Conservation (phyloP, 1,140 invertebrate species). For the Thrips palmi region DNA sequence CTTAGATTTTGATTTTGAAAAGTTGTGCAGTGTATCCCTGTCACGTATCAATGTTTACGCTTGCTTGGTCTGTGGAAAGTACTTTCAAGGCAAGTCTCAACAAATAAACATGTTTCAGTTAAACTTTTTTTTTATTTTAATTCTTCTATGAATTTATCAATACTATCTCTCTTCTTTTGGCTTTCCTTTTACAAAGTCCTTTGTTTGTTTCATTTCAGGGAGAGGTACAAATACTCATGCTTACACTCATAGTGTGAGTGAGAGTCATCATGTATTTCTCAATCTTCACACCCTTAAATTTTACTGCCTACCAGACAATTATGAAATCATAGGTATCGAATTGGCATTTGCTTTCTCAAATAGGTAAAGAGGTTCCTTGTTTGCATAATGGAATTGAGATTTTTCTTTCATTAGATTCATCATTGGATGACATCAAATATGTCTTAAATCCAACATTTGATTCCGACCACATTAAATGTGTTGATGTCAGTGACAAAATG, state of each 20-base stretch:
- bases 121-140: slow-evolving; percentile 9
- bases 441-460: slow-evolving; percentile 96
- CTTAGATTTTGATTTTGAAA: slow-evolving; percentile 99
- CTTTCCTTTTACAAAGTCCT: too few species aligned
- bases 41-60: slow-evolving; percentile 99
- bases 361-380: slow-evolving; percentile 3
- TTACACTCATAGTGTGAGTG: slow-evolving; percentile 94
- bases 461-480: slow-evolving; percentile 50
- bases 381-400: slow-evolving; percentile 7
- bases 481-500: slow-evolving; percentile 72
- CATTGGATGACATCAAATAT: slow-evolving; percentile 97
- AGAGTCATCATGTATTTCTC: slow-evolving; percentile 93
- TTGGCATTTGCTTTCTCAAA: slow-evolving; percentile 7
- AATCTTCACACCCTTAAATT: slow-evolving; percentile 96
- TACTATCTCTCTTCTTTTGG: not conserved
- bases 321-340: slow-evolving; percentile 82
- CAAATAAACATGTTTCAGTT: too few species aligned
- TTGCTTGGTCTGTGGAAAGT: slow-evolving; percentile 99
- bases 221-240: slow-evolving; percentile 96
- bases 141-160: slow-evolving; percentile 1
- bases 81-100: slow-evolving; percentile 70
- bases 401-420: slow-evolving; percentile 58
- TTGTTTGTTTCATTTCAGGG: slow-evolving; percentile 39
- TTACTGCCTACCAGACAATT: slow-evolving; percentile 98
- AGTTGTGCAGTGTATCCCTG: slow-evolving; percentile 93